A percentile compares a stretch with the other conserved stretches of the same genome.
Evolutionary conservation across 1,140 invertebrate species (phyloP).

Genomic region (Ladona fulva): DNA sequence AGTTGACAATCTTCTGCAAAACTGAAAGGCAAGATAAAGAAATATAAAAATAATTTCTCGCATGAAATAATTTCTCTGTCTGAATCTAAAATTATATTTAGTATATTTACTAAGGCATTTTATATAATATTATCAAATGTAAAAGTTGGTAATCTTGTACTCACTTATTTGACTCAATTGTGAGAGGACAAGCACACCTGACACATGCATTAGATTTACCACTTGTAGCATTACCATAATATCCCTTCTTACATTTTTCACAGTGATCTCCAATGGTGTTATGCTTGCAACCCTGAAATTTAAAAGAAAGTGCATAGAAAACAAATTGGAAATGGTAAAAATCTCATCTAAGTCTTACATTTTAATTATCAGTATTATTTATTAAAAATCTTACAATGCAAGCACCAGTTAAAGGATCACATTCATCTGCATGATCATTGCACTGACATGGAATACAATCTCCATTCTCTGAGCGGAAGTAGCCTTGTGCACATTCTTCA

Average conservation of each 20-base stretch:
- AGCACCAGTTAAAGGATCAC: conserved; percentile 85
- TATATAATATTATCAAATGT: not conserved
- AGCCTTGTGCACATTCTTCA: conserved; percentile 85
- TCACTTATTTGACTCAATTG: conserved; percentile 84
- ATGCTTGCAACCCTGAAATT: conserved; percentile 71
- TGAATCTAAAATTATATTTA: not conserved
- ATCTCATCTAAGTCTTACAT: not conserved
- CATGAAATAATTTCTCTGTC: no score
- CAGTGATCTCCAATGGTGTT: conserved; percentile 91
- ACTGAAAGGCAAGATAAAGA: conserved; percentile 37
- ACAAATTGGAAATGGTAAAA: conserved; percentile 4
- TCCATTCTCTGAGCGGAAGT: conserved; percentile 70
- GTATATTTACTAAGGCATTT: not conserved
- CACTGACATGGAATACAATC: conserved; percentile 88
- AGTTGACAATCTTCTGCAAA: conserved; percentile 85
- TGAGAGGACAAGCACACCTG: conserved; percentile 93
- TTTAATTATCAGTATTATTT: not conserved
- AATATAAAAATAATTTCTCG: no score
- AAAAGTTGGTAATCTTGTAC: no score
- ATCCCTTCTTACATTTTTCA: conserved; percentile 81
- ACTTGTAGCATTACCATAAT: conserved; percentile 82
- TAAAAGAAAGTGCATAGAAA: not conserved
- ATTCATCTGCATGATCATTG: conserved; percentile 77
- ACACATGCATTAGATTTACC: conserved; percentile 83
- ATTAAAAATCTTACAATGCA: conserved; percentile 57